Evolutionary conservation across 2,113 vertebrate species (phyloP), one percentile per base, ranked within the genome.

Genomic region (Ranitomeya variabilis): DNA sequence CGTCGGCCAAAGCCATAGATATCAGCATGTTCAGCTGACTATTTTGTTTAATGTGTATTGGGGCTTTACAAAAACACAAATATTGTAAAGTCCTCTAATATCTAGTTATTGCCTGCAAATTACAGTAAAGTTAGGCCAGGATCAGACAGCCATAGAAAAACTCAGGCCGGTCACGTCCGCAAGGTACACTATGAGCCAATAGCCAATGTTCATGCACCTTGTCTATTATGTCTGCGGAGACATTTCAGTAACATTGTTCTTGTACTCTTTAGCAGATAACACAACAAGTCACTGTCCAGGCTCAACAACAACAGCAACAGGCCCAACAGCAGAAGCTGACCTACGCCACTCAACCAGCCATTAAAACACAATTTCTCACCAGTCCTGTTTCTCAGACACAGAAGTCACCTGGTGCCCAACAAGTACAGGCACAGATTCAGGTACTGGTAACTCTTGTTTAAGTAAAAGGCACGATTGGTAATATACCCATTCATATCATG

Each of bases 341-440:
- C 87, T 99, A 98, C 0, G 90, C 97, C 64, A 91, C 97, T 19
- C 97, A 97, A 90, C 95, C 96, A 0, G 95, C 96, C 89, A 96
- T 99, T 90, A 99, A 99, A 93, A 96, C 97, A 31, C 98, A 99
- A 93, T 99, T 97, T 91, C 96, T 97, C 52, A 94, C 97, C 31
- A 95, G 97, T 1, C 95, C 97, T 9, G 95, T 98, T 86, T 90
- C 96, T 76, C 97, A 96, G 94, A 91, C 96, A 3, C 97, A 97
- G 93, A 99, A 99, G 91, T 85, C 97, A 57, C 91, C 96, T 0
- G 96, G 96, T 86, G 91, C 97, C 0, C 97, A 97, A 89, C 97
- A 98, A 91, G 96, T 99, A 64, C 98, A 97, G 95, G 97, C 97
- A 26, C 92, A 92, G 90, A 95, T 96, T 92, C 96, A 96, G 94